Evolutionary conservation across 2,888 invertebrate genomes (phyloP).

Genomic region (Rhorus exstirpatorius): DNA sequence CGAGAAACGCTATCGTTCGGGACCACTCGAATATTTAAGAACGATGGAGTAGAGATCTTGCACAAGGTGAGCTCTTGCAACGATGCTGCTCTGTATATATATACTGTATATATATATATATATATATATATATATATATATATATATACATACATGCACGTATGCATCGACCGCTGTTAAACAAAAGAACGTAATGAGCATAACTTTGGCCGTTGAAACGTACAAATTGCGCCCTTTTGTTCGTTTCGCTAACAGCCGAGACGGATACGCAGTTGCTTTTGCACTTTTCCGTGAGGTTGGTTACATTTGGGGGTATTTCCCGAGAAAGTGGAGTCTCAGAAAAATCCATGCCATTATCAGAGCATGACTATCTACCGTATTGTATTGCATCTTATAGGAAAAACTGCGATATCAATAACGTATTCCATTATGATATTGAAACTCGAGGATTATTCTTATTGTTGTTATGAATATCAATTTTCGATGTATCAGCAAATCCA

Average conservation of each 20-base stretch:
- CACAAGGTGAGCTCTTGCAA: constrained; percentile 42
- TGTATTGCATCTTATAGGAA: constrained; percentile 11
- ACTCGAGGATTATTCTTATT: constrained; percentile 16
- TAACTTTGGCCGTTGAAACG: too few species aligned
- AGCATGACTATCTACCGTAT: constrained; percentile 31
- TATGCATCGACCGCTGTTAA: too few species aligned
- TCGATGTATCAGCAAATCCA: too few species aligned
- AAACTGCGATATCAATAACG: constrained; percentile 14
- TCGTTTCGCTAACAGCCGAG: background rate
- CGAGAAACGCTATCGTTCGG: constrained; percentile 64
- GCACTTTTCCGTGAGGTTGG: constrained; percentile 24
- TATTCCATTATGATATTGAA: constrained; percentile 53
- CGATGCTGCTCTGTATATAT: background rate
- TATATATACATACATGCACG: too few species aligned
- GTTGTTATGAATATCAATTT: background rate
- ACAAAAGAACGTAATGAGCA: constrained; percentile 10
- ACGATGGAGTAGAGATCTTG: constrained; percentile 45
- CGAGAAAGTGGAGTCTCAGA: constrained; percentile 18
- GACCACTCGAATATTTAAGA: constrained; percentile 68
- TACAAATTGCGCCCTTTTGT: background rate
- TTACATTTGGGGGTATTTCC: constrained; percentile 36
- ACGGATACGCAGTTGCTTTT: constrained; percentile 9
- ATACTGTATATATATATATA: constrained; percentile 21
- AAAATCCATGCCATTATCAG: constrained; percentile 54
- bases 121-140: background rate